Evolutionary conservation across 2,888 invertebrate species (phyloP), one percentile per base, ranked within the genome.

Genomic region (Ryuthela nishihirai): DNA sequence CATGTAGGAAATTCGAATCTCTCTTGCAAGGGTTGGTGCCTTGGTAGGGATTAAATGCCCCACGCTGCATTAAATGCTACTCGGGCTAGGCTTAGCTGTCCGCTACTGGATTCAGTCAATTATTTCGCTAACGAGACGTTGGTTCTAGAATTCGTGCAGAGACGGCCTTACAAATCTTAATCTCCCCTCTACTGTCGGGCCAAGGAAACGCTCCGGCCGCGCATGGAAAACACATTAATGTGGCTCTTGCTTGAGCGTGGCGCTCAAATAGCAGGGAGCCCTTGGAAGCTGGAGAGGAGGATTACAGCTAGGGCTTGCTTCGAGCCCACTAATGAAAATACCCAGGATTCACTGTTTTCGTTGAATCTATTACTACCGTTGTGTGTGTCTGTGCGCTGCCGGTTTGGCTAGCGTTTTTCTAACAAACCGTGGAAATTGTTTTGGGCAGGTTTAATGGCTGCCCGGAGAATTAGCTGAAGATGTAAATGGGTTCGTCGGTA

Each of bases 391-490:
- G n/a, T n/a, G n/a, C n/a, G n/a, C n/a, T n/a, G n/a, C n/a, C n/a
- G n/a, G n/a, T n/a, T n/a, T n/a, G n/a, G n/a, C n/a, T n/a, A n/a
- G n/a, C n/a, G n/a, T n/a, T n/a, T n/a, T n/a, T n/a, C n/a, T 53
- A 53, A 50, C 45, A 45, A 40, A 39, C 49, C 53, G 46, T 48
- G 53, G 59, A 58, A 52, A 50, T 55, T 55, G 49, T 49, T 55
- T 55, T 44, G 48, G 46, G 26, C 39, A 39, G 5, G 48, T 38
- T 55, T 55, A 44, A 55, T 44, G 48, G 48, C 29, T 20, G 48
- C 40, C 32, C 17, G 49, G 26, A 24, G 55, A 55, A 55, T 55
- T 55, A 55, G 55, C 55, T 41, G 44, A 10, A 34, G 39, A 49
- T 48, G 48, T 55, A 55, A 55, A 55, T 55, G 48, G 55, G 48